Evolutionary conservation across 2,113 vertebrate species (phyloP).

Genomic region (Semicossyphus pulcher): DNA sequence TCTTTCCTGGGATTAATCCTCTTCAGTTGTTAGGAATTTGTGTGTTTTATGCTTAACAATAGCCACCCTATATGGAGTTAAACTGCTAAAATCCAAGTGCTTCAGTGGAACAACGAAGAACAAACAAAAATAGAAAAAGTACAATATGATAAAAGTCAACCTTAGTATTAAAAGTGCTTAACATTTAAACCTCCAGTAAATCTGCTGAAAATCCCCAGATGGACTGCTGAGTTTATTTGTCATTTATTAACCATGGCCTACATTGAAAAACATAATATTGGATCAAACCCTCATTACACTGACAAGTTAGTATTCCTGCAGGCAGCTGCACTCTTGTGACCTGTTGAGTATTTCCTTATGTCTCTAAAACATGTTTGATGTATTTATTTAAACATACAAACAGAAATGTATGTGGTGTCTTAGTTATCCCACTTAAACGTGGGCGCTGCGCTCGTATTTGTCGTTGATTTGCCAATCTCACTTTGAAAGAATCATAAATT

Average conservation of each 20-base stretch:
- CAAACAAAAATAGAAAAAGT: no score
- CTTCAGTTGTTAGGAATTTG: background rate
- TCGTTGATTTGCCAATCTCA: background rate
- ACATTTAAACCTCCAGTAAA: no score
- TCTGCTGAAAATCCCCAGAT: background rate
- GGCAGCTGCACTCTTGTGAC: no score
- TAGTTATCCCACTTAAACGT: background rate
- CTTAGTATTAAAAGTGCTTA: no score
- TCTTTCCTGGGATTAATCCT: background rate
- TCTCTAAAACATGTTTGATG: background rate
- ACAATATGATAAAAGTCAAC: no score
- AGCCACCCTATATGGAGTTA: no score
- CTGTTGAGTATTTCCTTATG: background rate
- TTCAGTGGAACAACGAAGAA: no score
- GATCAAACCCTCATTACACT: no score
- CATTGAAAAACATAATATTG: background rate
- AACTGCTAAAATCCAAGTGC: no score
- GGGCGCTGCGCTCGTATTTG: background rate
- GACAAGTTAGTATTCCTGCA: no score
- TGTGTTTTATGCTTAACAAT: background rate
- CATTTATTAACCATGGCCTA: background rate
- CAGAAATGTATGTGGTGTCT: background rate
- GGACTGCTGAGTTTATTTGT: background rate
- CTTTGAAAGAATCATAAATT: constrained; percentile 14
- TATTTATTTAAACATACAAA: background rate